phyloP scores from a whole-genome alignment of 1,140 invertebrate species.

The Ridgeia piscesae region DNA sequence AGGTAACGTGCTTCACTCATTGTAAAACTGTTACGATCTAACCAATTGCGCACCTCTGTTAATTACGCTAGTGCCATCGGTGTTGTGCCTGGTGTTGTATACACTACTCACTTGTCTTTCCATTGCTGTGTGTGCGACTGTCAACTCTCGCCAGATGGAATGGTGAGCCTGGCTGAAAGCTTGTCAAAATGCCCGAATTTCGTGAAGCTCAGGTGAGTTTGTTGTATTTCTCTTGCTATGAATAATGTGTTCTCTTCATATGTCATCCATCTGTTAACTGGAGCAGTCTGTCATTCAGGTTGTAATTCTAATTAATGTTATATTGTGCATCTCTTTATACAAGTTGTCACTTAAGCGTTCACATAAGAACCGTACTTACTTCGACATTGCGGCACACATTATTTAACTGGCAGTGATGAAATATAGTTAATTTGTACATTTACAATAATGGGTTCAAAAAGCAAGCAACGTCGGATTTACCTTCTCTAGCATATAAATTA shows the following conservation, averaged over 20 bases:
- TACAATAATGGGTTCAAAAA: not conserved
- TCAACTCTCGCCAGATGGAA: not conserved
- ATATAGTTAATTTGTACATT: not conserved
- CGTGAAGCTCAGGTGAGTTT: constrained; percentile 38
- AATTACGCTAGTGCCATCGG: not conserved
- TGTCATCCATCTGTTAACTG: not conserved
- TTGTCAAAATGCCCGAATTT: constrained; percentile 35
- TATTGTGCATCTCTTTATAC: not conserved
- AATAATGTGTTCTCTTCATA: not conserved
- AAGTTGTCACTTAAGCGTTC: not conserved
- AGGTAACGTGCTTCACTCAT: not conserved
- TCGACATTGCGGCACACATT: no score
- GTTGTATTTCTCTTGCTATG: constrained; percentile 33
- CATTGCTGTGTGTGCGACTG: not conserved
- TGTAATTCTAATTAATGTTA: not conserved
- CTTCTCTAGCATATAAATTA: no score
- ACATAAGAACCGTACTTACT: not conserved
- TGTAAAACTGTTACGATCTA: not conserved
- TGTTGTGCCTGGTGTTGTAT: not conserved
- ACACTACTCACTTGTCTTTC: not conserved
- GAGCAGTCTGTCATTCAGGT: not conserved
- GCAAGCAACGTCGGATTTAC: not conserved
- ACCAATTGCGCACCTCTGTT: not conserved
- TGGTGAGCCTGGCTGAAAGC: constrained; percentile 28
- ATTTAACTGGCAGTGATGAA: not conserved